Evolutionary conservation across 2,113 vertebrate species (phyloP), one percentile per base, ranked within the genome.

Genomic region (Lycocorax pyrrhopterus): DNA sequence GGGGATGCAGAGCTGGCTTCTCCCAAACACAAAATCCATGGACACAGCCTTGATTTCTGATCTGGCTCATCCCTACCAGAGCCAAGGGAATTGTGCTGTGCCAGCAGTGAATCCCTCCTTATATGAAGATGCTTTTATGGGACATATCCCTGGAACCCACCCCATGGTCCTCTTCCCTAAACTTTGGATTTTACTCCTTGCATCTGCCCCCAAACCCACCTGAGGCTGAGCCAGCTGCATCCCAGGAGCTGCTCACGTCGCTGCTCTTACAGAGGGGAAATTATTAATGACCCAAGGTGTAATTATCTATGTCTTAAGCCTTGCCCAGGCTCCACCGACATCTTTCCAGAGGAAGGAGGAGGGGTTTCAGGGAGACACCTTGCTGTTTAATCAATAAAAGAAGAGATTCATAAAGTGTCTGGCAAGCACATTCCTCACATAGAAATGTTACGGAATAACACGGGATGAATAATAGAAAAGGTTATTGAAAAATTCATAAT

Each of bases 401-500:
- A 99, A 98, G 91, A 98, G 98, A 95, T 98, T 98, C 98, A 98
- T 98, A 98, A 98, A 98, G 97, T 97, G 97, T 93, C 97, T 96
- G 96, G 97, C 97, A 98, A 98, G 98, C 98, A 95, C 97, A 98
- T 97, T 96, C 93, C 97, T 98, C 98, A 98, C 97, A 91, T 97
- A 97, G 97, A 98, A 99, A 98, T 98, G 98, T 98, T 98, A 98
- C 96, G 91, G 98, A 98, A 98, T 98, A 98, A 98, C 98, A 98
- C 97, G 93, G 97, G 96, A 98, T 99, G 98, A 99, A 99, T 99
- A 99, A 99, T 99, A 98, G 97, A 99, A 98, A 97, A 98, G 98
- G 96, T 98, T 99, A 98, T 98, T 99, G 97, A 98, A 98, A 99
- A 98, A 98, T 99, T 98, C 96, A 98, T 98, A 97, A 98, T 98